Base-by-base conservation (phyloP, 1,140 invertebrate species). In the Drosophila ironensis region DNA sequence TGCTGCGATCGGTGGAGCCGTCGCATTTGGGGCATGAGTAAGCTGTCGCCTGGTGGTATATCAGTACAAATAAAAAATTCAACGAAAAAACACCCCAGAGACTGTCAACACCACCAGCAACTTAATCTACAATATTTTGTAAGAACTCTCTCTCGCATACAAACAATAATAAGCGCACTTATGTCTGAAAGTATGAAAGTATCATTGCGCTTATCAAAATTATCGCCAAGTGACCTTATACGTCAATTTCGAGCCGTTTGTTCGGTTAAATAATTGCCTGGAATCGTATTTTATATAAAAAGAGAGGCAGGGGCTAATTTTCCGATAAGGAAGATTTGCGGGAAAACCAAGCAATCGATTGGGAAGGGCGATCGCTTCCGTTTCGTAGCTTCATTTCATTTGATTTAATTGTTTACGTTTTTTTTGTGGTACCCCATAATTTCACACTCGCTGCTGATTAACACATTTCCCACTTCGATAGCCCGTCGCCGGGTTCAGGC, bases 161-260 rank as follows among this genome's bases (percentile, higher is more conserved):
- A 40, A 28, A 28, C 12, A 27, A 4, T 56, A n/a, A 48, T 12
- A 53, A 12, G 35, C 14, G 20, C 25, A 45, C 41, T 53, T 14
- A 19, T n/a, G n/a, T n/a, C n/a, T n/a, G n/a, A n/a, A n/a, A n/a
- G n/a, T n/a, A n/a, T n/a, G 41, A 42, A 35, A 57, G 47, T 72
- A 56, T 42, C 63, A 57, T 35, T 47, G 17, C 8, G 33, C 73
- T 84, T 84, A 84, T 84, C 78, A 73, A 56, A 44, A 84, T 84
- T 78, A 78, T 84, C 59, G 76, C 75, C 70, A 78, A 61, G 52
- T 50, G 76, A 84, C 78, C 78, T 84, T 86, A 57, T 54, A 63
- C 54, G 57, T 66, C 69, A 73, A 51, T 60, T 73, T 69, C 33
- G 2, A 61, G n/a, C 27, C 27, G 35, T 42, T 57, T 60, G 66